Evolutionary conservation across 2,797 vertebrate species (phyloP).

Genomic region (Acipenser ruthenus): DNA sequence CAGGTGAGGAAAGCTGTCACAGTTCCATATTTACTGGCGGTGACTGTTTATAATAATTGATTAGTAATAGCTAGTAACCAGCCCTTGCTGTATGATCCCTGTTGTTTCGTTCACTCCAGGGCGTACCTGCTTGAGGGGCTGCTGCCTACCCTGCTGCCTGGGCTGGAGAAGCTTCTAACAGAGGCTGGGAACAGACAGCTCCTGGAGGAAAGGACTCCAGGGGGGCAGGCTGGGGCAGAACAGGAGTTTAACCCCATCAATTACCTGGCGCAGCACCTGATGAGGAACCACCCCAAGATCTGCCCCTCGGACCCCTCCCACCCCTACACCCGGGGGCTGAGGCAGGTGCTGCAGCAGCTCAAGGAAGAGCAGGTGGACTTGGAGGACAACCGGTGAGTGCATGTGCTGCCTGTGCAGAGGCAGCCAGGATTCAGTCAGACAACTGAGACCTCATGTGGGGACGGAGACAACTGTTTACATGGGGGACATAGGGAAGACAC

Average conservation of each 20-base stretch:
- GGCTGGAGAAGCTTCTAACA: conserved; percentile 42
- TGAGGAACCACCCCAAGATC: conserved; percentile 53
- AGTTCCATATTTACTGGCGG: neutral
- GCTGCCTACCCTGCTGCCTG: conserved; percentile 54
- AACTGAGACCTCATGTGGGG: neutral
- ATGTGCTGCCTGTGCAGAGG: neutral
- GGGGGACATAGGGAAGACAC: too few relatives aligned
- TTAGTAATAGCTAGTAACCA: conserved; percentile 2
- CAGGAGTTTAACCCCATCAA: conserved; percentile 52
- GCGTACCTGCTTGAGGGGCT: conserved; percentile 56
- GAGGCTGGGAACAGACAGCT: conserved; percentile 47
- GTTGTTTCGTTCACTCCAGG: conserved; percentile 15
- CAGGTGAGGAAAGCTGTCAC: neutral
- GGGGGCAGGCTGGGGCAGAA: conserved; percentile 28
- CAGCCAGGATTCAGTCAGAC: too few relatives aligned
- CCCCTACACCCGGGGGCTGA: conserved; percentile 50
- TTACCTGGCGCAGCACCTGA: conserved; percentile 71
- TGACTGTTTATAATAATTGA: neutral
- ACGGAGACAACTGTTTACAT: neutral
- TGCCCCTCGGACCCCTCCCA: conserved; percentile 23
- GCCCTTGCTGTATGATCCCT: neutral
- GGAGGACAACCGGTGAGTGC: conserved; percentile 44
- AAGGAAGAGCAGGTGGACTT: conserved; percentile 38
- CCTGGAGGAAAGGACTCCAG: conserved; percentile 23
- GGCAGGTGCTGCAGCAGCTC: conserved; percentile 39